Evolutionary conservation across 1,140 invertebrate species (phyloP), one percentile per base, ranked within the genome.

Genomic region (Kradibia gibbosae): DNA sequence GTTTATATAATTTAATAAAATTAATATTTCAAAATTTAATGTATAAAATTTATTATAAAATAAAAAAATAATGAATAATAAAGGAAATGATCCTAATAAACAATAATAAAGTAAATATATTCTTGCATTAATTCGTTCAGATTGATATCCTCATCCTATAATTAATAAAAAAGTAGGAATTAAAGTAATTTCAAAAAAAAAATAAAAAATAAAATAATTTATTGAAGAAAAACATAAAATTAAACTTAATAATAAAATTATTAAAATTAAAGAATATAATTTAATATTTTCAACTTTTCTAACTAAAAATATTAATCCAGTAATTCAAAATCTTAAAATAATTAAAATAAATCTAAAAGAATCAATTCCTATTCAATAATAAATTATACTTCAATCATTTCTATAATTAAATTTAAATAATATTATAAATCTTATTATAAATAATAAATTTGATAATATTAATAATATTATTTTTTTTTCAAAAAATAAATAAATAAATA

Each of bases 81-180:
- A 90, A 83, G 93, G 93, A 85, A 94, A 91, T 86, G 93, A 94
- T 85, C 90, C 90, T 86, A 92, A 89, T 88, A 93, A 89, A 84
- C 93, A 94, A 92, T 94, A 94, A 92, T 94, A 93, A 86, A 94
- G 90, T 87, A 94, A 88, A 92, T 93, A 94, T 85, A 93, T 81
- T 5, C 92, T 91, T 39, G 93, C 93, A 85, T 92, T 90, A 81
- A 94, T 81, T 42, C 93, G 93, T 84, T 94, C 93, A 85, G 92
- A 91, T 85, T 94, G 93, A 90, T 92, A 91, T 0, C 94, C 93
- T 77, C 93, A 94, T 0, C 93, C 93, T 85, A 94, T 89, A 93
- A 94, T 93, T 88, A 94, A 91, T 86, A 94, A 85, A 87, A 94
- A 92, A 77, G 92, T 93, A 81, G 93, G 93, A 90, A 95, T 92